phyloP scores from a whole-genome alignment of 2,113 vertebrate species.

The Uria lomvia region DNA sequence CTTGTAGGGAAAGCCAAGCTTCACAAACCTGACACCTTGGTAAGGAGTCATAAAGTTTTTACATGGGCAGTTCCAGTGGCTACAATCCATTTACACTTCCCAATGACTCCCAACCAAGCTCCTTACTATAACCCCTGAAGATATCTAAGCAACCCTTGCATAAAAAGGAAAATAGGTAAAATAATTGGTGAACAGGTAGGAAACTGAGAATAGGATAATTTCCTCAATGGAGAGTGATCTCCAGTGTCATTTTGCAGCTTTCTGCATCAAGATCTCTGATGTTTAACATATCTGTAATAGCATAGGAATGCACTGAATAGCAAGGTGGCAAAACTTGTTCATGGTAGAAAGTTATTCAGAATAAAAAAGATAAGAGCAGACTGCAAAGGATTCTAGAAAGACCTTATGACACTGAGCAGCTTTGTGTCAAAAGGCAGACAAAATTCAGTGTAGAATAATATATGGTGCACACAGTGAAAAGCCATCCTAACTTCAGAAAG shows the following conservation, averaged over 20 bases:
- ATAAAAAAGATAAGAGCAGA: neutral
- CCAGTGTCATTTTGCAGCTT: neutral
- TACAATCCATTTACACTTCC: neutral
- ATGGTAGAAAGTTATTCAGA: neutral
- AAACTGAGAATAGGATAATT: neutral
- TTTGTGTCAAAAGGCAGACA: neutral
- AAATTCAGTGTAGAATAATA: neutral
- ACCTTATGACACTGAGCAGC: neutral
- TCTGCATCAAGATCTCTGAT: neutral
- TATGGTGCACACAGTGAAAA: neutral
- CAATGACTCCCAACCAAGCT: neutral
- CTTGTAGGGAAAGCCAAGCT: neutral
- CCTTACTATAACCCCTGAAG: neutral
- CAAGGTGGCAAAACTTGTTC: neutral
- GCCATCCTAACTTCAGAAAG: neutral
- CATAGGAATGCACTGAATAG: neutral
- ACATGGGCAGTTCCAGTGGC: neutral
- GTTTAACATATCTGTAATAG: neutral
- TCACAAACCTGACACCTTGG: neutral
- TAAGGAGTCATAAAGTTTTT: neutral
- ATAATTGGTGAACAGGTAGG: neutral
- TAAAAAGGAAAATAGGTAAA: neutral
- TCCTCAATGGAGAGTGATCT: neutral
- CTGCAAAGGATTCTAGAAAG: neutral
- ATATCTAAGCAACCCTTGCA: neutral